phyloP scores from a whole-genome alignment of 1,140 invertebrate genomes.

The Triops cancriformis region DNA sequence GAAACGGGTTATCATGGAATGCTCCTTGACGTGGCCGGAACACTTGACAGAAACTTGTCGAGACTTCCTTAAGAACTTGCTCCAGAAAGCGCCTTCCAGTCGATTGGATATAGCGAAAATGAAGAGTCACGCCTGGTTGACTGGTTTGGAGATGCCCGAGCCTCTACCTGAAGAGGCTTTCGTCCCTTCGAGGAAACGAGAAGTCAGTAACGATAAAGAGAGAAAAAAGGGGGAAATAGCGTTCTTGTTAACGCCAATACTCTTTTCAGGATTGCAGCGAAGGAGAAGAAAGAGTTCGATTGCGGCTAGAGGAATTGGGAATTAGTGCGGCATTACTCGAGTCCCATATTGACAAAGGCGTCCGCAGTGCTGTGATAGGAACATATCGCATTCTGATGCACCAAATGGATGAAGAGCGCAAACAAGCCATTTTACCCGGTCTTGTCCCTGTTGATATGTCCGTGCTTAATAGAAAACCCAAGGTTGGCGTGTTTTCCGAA shows the following conservation, averaged over 20 bases:
- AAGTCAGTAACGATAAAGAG: neutral
- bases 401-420: conserved; percentile 22
- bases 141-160: conserved; percentile 32
- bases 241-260: neutral
- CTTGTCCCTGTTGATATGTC: neutral
- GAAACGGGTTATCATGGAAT: conserved; percentile 59
- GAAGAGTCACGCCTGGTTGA: conserved; percentile 44
- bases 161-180: conserved; percentile 19
- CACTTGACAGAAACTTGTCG: conserved; percentile 38
- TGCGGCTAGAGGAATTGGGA: conserved; percentile 44
- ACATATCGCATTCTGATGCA: conserved; percentile 53
- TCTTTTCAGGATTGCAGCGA: conserved; percentile 18
- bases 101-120: conserved; percentile 45
- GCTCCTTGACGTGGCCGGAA: conserved; percentile 47
- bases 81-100: conserved; percentile 44
- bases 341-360: conserved; percentile 41
- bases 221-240: neutral
- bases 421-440: neutral
- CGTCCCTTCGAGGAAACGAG: neutral
- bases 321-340: conserved; percentile 46
- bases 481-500: neutral
- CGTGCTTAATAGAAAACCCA: neutral
- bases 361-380: conserved; percentile 47
- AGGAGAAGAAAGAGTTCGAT: conserved; percentile 39
- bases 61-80: conserved; percentile 42